A percentile compares a stretch with the other conserved stretches of the same genome.
phyloP scores from a whole-genome alignment of 2,888 invertebrate genomes.

The Ctenicera cuprea region DNA sequence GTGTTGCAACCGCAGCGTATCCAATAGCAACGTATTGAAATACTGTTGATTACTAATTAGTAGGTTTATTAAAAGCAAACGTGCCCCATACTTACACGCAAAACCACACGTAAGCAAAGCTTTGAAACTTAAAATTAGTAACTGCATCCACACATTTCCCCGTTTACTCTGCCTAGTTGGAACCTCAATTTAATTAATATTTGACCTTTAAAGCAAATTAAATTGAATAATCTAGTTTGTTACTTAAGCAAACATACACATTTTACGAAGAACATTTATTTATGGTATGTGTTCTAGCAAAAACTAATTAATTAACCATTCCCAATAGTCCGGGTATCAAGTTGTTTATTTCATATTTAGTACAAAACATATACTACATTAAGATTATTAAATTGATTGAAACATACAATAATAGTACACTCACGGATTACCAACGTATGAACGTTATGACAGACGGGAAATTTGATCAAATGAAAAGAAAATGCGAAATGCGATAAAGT shows the following conservation, averaged over 20 bases:
- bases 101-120: constrained; percentile 26
- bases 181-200: constrained; percentile 48
- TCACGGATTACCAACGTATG: background rate
- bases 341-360: background rate
- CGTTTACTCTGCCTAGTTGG: constrained; percentile 21
- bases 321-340: background rate
- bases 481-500: background rate
- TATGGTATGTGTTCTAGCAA: constrained; percentile 2
- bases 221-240: constrained; percentile 39
- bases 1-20: background rate
- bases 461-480: background rate
- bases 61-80: constrained; percentile 36
- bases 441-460: background rate
- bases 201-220: constrained; percentile 43
- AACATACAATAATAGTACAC: background rate
- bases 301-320: background rate
- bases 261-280: constrained; percentile 23
- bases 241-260: constrained; percentile 33
- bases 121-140: constrained; percentile 38
- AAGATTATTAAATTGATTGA: constrained; percentile 9
- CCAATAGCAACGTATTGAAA: constrained; percentile 15
- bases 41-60: constrained; percentile 19
- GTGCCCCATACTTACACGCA: background rate
- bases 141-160: constrained; percentile 28
- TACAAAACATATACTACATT: background rate